Percentiles rank a stretch among this genome's conserved stretches.
Evolutionary conservation across 2,113 vertebrate species (phyloP).

Genomic region (Himantopus leucocephalus): DNA sequence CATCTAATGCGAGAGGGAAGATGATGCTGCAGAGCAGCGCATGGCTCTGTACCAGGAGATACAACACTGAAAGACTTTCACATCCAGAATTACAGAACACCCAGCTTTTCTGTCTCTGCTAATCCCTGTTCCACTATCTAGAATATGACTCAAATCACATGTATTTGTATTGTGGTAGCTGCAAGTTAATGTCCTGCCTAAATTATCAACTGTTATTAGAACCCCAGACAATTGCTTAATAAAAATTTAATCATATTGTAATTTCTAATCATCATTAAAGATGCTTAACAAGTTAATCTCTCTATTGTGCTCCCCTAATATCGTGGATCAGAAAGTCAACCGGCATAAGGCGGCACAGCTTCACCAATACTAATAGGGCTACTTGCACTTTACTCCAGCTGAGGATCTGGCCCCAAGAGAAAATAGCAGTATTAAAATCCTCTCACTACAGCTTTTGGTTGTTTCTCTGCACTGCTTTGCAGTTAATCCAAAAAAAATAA

Average conservation of each 20-base stretch:
- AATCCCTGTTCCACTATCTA: background rate
- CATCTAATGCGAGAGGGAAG: background rate
- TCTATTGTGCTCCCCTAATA: constrained; percentile 34
- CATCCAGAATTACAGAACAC: background rate
- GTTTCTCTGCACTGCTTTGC: background rate
- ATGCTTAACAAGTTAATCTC: constrained; percentile 62
- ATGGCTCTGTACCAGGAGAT: background rate
- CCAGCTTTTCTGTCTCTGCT: background rate
- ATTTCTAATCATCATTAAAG: constrained; percentile 67
- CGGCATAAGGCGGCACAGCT: background rate
- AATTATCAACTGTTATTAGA: constrained; percentile 62
- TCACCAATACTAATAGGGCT: background rate
- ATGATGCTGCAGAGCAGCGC: background rate
- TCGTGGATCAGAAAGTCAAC: background rate
- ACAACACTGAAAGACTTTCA: background rate
- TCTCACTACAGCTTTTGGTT: background rate
- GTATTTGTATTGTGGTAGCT: constrained; percentile 52
- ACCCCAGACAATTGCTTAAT: constrained; percentile 68
- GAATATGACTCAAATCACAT: background rate
- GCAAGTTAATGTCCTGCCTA: constrained; percentile 49
- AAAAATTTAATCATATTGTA: constrained; percentile 69
- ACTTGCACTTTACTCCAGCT: background rate
- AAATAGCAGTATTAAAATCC: background rate
- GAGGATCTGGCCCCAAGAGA: background rate
- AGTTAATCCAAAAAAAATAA: background rate